Conservation (phyloP, 2,888 invertebrate species). For the Dasysyrphus tricinctus region DNA sequence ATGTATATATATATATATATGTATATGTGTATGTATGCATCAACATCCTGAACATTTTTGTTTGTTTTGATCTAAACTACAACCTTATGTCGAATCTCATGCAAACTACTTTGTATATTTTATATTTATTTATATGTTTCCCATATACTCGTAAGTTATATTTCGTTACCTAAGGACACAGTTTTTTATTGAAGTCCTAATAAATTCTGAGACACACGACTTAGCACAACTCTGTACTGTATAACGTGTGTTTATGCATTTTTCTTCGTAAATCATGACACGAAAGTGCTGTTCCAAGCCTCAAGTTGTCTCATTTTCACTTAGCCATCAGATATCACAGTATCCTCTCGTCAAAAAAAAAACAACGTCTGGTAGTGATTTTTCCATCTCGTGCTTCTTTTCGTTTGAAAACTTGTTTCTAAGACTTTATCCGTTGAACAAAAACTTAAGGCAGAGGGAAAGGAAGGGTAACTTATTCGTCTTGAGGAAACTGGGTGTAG, state of each 20-base stretch:
- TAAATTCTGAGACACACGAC: too few relatives aligned
- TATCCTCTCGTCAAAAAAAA: slow-evolving; percentile 21
- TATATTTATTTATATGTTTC: too few relatives aligned
- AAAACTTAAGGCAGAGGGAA: slow-evolving; percentile 6
- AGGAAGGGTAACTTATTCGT: not conserved
- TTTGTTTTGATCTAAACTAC: too few relatives aligned
- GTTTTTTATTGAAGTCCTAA: too few relatives aligned
- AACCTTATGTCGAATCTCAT: too few relatives aligned
- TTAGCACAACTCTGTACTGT: not conserved
- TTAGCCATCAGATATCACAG: slow-evolving; percentile 3
- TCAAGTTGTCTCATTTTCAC: slow-evolving; percentile 56
- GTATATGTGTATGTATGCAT: too few relatives aligned
- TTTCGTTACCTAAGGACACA: too few relatives aligned
- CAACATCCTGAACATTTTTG: too few relatives aligned
- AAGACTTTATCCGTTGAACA: slow-evolving; percentile 11
- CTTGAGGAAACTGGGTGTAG: not conserved
- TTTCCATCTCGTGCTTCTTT: slow-evolving; percentile 2
- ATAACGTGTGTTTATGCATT: slow-evolving; percentile 1
- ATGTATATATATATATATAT: too few relatives aligned
- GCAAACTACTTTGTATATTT: too few relatives aligned
- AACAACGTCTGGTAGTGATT: slow-evolving; percentile 40
- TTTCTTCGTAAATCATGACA: not conserved
- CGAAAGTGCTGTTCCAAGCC: slow-evolving; percentile 36
- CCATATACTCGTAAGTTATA: too few relatives aligned
- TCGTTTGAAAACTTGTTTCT: slow-evolving; percentile 38